Base-by-base conservation (phyloP, 2,888 invertebrate species). In the Nycteola revayana region DNA sequence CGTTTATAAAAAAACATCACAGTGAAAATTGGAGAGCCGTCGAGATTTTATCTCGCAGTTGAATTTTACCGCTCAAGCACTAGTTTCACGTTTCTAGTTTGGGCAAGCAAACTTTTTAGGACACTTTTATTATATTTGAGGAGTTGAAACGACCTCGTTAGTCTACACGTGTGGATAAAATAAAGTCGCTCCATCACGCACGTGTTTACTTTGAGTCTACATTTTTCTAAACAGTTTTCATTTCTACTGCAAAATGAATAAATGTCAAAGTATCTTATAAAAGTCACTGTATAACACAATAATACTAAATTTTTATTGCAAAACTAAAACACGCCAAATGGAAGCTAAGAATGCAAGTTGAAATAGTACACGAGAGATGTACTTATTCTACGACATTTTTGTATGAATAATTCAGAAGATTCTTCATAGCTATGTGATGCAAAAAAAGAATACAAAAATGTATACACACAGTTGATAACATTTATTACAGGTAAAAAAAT, bases 101-200 rank as follows among this genome's bases (percentile, higher is more conserved):
- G 41, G 25, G 26, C 39, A 30, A 29, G 33, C 36, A 50, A 56
- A 64, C 49, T 57, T 63, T 55, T 59, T 49, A 42, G 51, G 42
- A 42, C 28, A 59, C 44, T 59, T 60, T 50, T 55, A 61, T 55
- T 47, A 60, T 52, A 49, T 48, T 43, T 53, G 38, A 52, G 51
- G 49, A 52, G 43, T 45, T 49, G 49, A 51, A 59, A 53, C 50
- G 48, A 49, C 47, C 60, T 65, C 58, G 60, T 65, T 65, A 66
- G 51, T 40, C 24, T 39, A 52, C 49, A 57, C 50, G 50, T 48
- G 39, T 53, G 47, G 40, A 34, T 36, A 21, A 5, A 5, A 7
- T 2, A 21, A 14, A 14, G 35, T 47, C 49, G 35, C 56, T 50
- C 46, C 36, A 36, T 53, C 34, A 56, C 47, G 42, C 44, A 40